Base-by-base conservation (phyloP, 1,140 invertebrate genomes). In the Argopecten irradians region DNA sequence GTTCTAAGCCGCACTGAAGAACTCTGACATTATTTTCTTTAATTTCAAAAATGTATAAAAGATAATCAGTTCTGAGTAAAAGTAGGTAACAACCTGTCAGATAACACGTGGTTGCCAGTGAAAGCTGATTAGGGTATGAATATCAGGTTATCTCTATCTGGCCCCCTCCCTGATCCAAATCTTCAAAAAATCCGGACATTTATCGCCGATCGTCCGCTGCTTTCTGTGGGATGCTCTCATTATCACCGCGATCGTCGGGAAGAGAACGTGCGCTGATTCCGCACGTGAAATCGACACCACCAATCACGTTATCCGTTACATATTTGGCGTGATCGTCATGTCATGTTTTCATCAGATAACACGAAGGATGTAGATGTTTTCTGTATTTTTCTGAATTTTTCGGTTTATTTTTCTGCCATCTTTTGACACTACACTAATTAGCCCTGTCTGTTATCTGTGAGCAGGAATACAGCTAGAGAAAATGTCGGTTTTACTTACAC, bases 341-440 rank as follows among this genome's bases (percentile, higher is more conserved):
- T 71, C 55, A 71, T 71, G 55, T 71, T 28, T 71, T 71, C 55
- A 71, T 71, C 55, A 71, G 55, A 71, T 71, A 71, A 71, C 7
- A 16, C 5, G 55, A 71, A n/a, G 13, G 14, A 5, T n/a, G 55
- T 71, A 28, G 55, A 71, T 28, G 55, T 71, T 28, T 28, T 28
- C 55, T 3, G 55, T 16, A 5, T 71, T 71, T 71, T 71, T 71
- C 55, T 71, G 55, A 71, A 71, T 71, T 28, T 28, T 71, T 71
- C n/a, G 55, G 55, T 28, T 71, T 71, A 71, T 71, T 71, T 71
- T 71, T 71, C 55, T 71, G 55, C 55, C n/a, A 71, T 71, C 55
- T 71, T 71, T 71, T 71, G 55, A 71, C 55, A 71, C 55, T n/a
- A 28, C 28, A 28, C 55, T 71, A 71, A 71, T 71, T 71, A 71